These are phyloP conservation scores for Macquaria ambigua DNA, from an alignment of 2,113 vertebrate genomes.

Conservation along the genomic window DNA sequence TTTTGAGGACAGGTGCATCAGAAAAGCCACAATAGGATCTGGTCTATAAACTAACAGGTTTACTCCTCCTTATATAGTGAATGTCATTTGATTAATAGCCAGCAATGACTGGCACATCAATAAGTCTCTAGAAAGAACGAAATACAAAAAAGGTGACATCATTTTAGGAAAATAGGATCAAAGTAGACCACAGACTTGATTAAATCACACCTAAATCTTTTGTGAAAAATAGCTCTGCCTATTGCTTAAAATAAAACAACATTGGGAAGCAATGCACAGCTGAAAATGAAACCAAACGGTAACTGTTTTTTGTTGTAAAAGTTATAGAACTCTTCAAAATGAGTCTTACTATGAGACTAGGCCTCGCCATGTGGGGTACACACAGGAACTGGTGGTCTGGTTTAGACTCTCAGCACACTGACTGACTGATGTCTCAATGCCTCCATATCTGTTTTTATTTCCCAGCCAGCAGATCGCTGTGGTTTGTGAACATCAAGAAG, in stretches of 20 bases:
- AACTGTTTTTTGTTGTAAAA: neutral
- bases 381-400: slow-evolving; percentile 12
- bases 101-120: no score
- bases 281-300: neutral
- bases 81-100: no score
- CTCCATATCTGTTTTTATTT: slow-evolving; percentile 37
- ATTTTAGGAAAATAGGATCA: neutral
- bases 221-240: neutral
- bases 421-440: slow-evolving; percentile 38
- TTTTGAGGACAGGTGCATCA: no score
- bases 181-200: neutral
- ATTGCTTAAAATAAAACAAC: neutral
- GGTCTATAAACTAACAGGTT: no score
- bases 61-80: no score
- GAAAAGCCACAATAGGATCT: no score
- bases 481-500: slow-evolving; percentile 41
- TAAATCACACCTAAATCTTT: no score
- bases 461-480: slow-evolving; percentile 29
- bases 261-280: neutral
- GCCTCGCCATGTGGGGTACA: slow-evolving; percentile 9
- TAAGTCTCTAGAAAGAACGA: no score
- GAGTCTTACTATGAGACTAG: neutral
- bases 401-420: slow-evolving; percentile 16
- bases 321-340: slow-evolving; percentile 10
- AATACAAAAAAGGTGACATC: no score